phyloP scores from a whole-genome alignment of 2,797 vertebrate genomes.

The Linurgus olivaceus region DNA sequence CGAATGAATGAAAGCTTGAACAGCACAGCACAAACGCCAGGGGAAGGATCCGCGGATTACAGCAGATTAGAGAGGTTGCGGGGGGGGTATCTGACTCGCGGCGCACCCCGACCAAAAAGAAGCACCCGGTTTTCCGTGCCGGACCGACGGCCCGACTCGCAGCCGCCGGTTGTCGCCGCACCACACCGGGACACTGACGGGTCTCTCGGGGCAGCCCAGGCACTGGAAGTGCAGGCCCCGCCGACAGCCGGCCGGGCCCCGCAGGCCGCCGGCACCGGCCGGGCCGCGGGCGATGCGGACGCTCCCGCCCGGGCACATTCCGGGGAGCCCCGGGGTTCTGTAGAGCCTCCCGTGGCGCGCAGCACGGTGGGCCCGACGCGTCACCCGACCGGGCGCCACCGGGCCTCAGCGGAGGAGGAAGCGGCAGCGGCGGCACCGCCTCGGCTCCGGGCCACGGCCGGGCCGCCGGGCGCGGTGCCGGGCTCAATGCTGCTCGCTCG shows the following conservation, averaged over 20 bases:
- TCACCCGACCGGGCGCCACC: not conserved
- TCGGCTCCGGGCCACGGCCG: not conserved
- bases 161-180: not conserved
- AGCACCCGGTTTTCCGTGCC: not conserved
- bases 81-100: not conserved
- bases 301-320: not conserved
- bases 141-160: not conserved
- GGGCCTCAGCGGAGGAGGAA: not conserved
- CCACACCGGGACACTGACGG: not conserved
- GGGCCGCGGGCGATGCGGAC: not conserved
- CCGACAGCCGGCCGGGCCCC: not conserved
- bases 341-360: not conserved
- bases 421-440: not conserved
- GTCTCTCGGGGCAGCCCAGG: not conserved
- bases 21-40: not conserved
- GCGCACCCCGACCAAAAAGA: not conserved
- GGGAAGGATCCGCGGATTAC: not conserved
- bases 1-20: not conserved
- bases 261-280: not conserved
- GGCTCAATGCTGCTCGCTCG: fast-evolving
- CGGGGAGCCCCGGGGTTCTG: not conserved
- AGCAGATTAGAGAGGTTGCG: not conserved
- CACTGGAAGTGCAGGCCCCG: not conserved
- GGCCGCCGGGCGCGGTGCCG: not conserved
- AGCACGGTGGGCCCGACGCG: not conserved